phyloP scores from a whole-genome alignment of 2,797 vertebrate genomes.

The Botia kubotai region DNA sequence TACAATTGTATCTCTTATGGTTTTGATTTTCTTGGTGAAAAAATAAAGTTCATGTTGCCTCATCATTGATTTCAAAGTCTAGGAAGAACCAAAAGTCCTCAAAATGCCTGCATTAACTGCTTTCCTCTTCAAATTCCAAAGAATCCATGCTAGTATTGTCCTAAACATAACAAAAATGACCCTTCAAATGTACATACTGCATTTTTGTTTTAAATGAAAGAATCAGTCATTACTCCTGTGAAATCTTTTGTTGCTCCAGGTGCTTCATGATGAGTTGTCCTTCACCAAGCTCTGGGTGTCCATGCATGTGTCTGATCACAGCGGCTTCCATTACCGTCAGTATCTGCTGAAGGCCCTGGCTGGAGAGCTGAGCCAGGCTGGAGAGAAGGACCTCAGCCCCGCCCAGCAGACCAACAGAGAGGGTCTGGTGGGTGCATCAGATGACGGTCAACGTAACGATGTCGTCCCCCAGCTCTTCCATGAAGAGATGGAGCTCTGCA shows the following conservation, averaged over 20 bases:
- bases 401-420: constrained; percentile 69
- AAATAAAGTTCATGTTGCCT: neutral
- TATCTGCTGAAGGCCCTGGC: constrained; percentile 90
- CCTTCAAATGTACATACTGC: too few species aligned
- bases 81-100: neutral
- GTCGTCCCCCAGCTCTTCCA: constrained; percentile 77
- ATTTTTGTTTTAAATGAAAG: neutral
- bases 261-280: constrained; percentile 91
- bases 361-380: constrained; percentile 65
- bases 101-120: neutral
- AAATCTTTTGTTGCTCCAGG: constrained; percentile 70
- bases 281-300: constrained; percentile 93
- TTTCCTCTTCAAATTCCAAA: neutral
- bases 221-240: neutral
- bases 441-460: constrained; percentile 63
- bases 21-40: too few species aligned
- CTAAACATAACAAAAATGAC: neutral
- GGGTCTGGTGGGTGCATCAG: too few species aligned
- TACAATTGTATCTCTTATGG: too few species aligned
- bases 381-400: constrained; percentile 54
- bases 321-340: constrained; percentile 98
- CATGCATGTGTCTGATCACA: constrained; percentile 96
- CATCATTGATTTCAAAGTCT: neutral
- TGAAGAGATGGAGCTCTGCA: constrained; percentile 90
- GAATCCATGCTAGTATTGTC: neutral